Evolutionary conservation across 2,888 invertebrate species (phyloP).

Genomic region (Pasiphila rectangulata): DNA sequence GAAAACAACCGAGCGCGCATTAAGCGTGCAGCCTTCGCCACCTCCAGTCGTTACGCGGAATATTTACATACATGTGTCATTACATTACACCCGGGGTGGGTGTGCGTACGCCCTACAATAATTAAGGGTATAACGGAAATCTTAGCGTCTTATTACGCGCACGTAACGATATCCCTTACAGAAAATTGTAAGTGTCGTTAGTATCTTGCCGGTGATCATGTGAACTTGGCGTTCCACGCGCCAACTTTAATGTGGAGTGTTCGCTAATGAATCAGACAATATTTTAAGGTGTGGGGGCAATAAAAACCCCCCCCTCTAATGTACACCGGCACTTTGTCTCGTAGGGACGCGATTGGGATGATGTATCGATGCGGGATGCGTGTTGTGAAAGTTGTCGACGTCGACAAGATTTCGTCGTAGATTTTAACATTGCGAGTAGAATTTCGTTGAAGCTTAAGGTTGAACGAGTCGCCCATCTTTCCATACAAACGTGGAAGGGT

Average conservation of each 20-base stretch:
- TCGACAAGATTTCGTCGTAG: not conserved
- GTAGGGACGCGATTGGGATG: slow-evolving; percentile 69
- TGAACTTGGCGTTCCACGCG: slow-evolving; percentile 60
- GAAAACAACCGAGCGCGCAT: slow-evolving; percentile 78
- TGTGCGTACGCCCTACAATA: slow-evolving; percentile 57
- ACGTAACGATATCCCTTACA: slow-evolving; percentile 78
- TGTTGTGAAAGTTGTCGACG: slow-evolving; percentile 10
- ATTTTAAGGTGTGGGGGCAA: slow-evolving; percentile 79
- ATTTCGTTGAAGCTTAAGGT: too few species aligned
- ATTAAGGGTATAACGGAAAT: slow-evolving; percentile 81
- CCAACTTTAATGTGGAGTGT: slow-evolving; percentile 79
- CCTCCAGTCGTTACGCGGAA: slow-evolving; percentile 74
- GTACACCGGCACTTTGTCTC: slow-evolving; percentile 76
- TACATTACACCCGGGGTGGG: slow-evolving; percentile 46
- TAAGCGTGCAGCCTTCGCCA: slow-evolving; percentile 76
- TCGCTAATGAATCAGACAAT: slow-evolving; percentile 81
- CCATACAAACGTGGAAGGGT: too few species aligned
- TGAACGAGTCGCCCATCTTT: too few species aligned
- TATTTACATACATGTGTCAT: slow-evolving; percentile 81
- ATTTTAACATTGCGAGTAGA: too few species aligned
- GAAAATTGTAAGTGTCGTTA: slow-evolving; percentile 79
- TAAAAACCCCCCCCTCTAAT: slow-evolving; percentile 77
- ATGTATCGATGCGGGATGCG: slow-evolving; percentile 65
- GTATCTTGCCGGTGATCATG: slow-evolving; percentile 64
- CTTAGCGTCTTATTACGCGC: slow-evolving; percentile 80